A percentile compares a stretch with the other conserved stretches of the same genome.
These are phyloP conservation scores for Gymnocypris eckloni DNA, from an alignment of 2,797 vertebrate species.

Conservation along the genomic window DNA sequence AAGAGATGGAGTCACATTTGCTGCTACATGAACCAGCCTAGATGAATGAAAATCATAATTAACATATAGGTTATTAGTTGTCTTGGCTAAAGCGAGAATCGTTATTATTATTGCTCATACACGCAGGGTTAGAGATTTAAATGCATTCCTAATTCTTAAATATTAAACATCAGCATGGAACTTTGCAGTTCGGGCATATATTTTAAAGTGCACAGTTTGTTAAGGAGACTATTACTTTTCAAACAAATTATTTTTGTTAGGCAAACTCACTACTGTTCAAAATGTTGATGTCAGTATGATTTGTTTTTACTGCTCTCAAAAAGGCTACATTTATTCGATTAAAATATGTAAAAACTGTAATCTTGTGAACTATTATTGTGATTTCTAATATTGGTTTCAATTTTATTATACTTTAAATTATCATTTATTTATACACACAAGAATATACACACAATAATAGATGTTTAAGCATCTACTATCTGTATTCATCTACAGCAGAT, in stretches of 20 bases:
- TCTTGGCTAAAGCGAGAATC: neutral
- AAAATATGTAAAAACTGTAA: neutral
- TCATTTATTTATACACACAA: neutral
- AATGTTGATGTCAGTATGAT: neutral
- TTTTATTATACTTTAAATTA: neutral
- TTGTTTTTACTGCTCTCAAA: neutral
- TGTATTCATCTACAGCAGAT: neutral
- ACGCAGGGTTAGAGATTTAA: neutral
- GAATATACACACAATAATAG: neutral
- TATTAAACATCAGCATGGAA: neutral
- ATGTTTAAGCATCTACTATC: neutral
- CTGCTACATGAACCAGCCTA: neutral
- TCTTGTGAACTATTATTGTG: neutral
- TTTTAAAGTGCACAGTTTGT: neutral
- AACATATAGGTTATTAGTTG: neutral
- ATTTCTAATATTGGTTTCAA: neutral
- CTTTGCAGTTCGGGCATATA: neutral
- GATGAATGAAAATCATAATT: constrained; percentile 54
- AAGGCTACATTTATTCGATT: neutral
- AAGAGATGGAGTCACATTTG: constrained; percentile 31
- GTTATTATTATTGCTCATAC: neutral
- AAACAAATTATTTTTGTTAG: neutral
- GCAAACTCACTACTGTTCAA: neutral
- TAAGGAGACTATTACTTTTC: neutral
- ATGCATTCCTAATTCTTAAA: too few species aligned